Percentiles rank a stretch among this genome's conserved stretches.
Evolutionary conservation across 1,140 invertebrate genomes (phyloP).

Genomic region (Drosophila triauraria): DNA sequence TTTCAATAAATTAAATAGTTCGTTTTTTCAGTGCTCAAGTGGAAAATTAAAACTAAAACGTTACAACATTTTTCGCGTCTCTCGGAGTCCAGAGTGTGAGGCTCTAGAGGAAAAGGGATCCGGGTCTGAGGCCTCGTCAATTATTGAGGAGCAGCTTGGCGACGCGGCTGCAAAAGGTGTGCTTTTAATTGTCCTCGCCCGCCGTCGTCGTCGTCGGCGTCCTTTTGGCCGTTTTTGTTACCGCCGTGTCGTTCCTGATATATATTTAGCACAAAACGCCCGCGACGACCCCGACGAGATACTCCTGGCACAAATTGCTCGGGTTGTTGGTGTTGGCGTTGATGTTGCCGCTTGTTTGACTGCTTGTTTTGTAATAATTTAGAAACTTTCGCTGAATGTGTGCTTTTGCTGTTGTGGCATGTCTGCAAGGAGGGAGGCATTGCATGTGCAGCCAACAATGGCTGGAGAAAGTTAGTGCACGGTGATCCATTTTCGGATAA

Average conservation of each 20-base stretch:
- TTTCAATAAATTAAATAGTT: no score
- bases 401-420: conserved; percentile 72
- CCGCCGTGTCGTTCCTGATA: conserved; percentile 36
- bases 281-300: conserved; percentile 39
- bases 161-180: conserved; percentile 74
- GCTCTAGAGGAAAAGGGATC: conserved; percentile 1
- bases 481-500: conserved; percentile 12
- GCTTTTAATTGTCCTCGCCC: conserved; percentile 75
- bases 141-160: conserved; percentile 68
- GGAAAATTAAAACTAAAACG: conserved; percentile 74
- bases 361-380: conserved; percentile 81
- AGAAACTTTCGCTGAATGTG: conserved; percentile 80
- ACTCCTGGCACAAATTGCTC: conserved; percentile 68
- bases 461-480: conserved; percentile 42
- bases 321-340: conserved; percentile 46
- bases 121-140: conserved; percentile 62
- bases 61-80: conserved; percentile 66
- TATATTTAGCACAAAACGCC: conserved; percentile 69
- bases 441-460: conserved; percentile 58
- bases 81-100: not conserved
- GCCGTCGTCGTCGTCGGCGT: conserved; percentile 29
- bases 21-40: not conserved
- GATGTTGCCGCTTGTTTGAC: conserved; percentile 59
- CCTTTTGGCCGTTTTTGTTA: conserved; percentile 25
- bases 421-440: conserved; percentile 14